Base-by-base conservation (phyloP, 2,888 invertebrate genomes). In the Troilus luridus region DNA sequence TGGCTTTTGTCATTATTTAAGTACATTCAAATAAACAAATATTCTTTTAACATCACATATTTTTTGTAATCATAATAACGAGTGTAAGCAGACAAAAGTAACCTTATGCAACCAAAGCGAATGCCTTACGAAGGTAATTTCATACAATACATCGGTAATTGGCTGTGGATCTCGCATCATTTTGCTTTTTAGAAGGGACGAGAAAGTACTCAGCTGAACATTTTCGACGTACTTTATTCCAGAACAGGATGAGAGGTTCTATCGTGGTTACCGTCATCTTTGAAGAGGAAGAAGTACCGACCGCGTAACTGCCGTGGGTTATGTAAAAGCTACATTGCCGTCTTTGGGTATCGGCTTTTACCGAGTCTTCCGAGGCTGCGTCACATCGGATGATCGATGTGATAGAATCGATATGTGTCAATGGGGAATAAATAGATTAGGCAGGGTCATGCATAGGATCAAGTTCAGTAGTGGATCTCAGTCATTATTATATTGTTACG, bases 161-260 rank as follows among this genome's bases (percentile, higher is more conserved):
- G 85, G 21, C 56, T 58, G 21, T 56, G 24, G 56, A 54, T 5
- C 85, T 81, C 56, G 21, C 54, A 85, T 85, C 85, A 27, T 54
- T 56, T 85, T n/a, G n/a, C 56, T 85, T 85, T 58, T 11, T 85
- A 56, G 85, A 14, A 3, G 56, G 3, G 54, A 56, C 56, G 85
- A 56, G 85, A 85, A 85, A 85, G 85, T 58, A 85, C n/a, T 56
- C 41, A 19, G 41, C 72, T 85, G n/a, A 85, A 56, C 8, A 56
- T 27, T 85, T 56, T 85, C 85, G 56, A n/a, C 56, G 85, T 85
- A 85, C 54, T 54, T 85, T 58, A 58, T 85, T 58, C 85, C n/a
- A n/a, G 85, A 85, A 14, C 54, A 8, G 85, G 0, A 17, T 27
- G 72, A 58, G 56, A 85, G 85, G 56, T n/a, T 85, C 21, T 56